These are phyloP conservation scores for Scaptomyza parva DNA, from an alignment of 2,888 invertebrate genomes.

Conservation along the genomic window DNA sequence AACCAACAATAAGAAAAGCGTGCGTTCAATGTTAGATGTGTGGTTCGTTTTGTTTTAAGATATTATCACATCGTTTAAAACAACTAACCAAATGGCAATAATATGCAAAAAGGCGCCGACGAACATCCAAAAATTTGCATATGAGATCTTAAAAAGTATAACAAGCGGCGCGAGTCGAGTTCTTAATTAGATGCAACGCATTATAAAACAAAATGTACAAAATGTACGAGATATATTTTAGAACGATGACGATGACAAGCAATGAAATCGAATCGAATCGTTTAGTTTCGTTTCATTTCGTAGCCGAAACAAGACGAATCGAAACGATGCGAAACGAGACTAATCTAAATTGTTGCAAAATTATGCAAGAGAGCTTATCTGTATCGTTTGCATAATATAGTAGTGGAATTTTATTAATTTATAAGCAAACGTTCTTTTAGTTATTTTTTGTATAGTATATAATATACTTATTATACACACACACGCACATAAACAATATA, in stretches of 20 bases:
- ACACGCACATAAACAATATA: slow-evolving; percentile 10
- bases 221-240: slow-evolving; percentile 49
- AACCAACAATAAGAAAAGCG: slow-evolving; percentile 23
- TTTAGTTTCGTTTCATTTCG: too few species aligned
- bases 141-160: slow-evolving; percentile 53
- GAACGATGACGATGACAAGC: slow-evolving; percentile 47
- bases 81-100: slow-evolving; percentile 73
- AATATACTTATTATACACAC: slow-evolving; percentile 41
- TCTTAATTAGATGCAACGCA: slow-evolving; percentile 66
- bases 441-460: slow-evolving; percentile 45
- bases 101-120: slow-evolving; percentile 61
- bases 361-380: slow-evolving; percentile 67
- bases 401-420: slow-evolving; percentile 72
- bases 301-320: slow-evolving; percentile 4
- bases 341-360: slow-evolving; percentile 65
- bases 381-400: slow-evolving; percentile 67
- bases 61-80: slow-evolving; percentile 81
- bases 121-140: slow-evolving; percentile 54
- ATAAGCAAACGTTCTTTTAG: slow-evolving; percentile 59
- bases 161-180: slow-evolving; percentile 50
- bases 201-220: slow-evolving; percentile 48
- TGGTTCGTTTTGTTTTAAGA: slow-evolving; percentile 49
- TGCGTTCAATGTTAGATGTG: slow-evolving; percentile 34
- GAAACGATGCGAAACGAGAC: slow-evolving; percentile 33
- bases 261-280: slow-evolving; percentile 39